Evolutionary conservation across 1,140 invertebrate genomes (phyloP), one percentile per base, ranked within the genome.

Genomic region (Bombus pyrosoma): DNA sequence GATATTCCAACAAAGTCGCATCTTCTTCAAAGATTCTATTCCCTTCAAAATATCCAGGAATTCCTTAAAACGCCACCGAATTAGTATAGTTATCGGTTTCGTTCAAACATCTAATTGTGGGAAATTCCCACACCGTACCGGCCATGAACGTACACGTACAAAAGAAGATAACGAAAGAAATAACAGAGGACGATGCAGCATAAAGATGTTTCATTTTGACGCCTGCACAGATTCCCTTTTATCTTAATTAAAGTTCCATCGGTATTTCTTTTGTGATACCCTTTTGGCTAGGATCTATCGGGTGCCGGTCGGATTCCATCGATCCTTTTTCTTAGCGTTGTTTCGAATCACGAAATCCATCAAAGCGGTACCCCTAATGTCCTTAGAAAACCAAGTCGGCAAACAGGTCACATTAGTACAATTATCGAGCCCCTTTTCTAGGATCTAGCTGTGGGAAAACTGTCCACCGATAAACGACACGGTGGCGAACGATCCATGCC

Each of bases 371-470:
- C 41, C 47, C 47, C 47, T 72, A 77, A 86, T 74, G 81, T 83
- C 84, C 81, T 86, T 76, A 68, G 78, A 43, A 32, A 85, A 69
- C 71, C 39, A 77, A 82, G 81, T 89, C 76, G 71, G 79, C 89
- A 91, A 89, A 92, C 91, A 91, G 83, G 77, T 74, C 79, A 78
- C 85, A 86, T 92, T 92, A 92, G 91, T 87, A 91, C 89, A 91
- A 92, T 92, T 91, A 92, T 91, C 91, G 82, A 47, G 39, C 9
- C 57, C 41, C 53, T 68, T 18, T 71, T 85, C 72, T 62, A 81
- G 68, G 66, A 64, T n/a, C 47, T 72, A 81, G 39, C 81, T 89
- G 88, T 91, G 90, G 83, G 90, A 91, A 91, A 87, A 76, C 13
- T 84, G 89, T 81, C 69, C 76, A 87, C 57, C 68, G 15, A 74